Percentiles rank a stretch among this genome's conserved stretches.
These are phyloP conservation scores for Muscicapa striata DNA, from an alignment of 2,797 vertebrate species.

Conservation along the genomic window DNA sequence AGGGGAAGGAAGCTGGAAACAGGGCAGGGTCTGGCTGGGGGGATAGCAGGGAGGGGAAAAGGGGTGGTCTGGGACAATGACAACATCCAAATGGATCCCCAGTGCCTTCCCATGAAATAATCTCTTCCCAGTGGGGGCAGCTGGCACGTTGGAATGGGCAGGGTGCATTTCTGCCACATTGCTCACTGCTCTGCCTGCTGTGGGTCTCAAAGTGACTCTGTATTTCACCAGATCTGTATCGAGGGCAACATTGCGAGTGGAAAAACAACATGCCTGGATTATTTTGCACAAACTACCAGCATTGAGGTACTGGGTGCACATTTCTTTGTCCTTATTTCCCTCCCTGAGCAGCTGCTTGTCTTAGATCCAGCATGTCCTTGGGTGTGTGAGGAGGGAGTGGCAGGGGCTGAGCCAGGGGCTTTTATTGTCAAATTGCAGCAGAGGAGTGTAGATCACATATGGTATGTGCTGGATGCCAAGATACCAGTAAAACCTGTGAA, in stretches of 20 bases:
- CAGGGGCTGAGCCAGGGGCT: not conserved
- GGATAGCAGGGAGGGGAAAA: not conserved
- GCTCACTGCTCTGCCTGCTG: not conserved
- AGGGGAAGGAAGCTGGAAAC: not conserved
- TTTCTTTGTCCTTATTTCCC: not conserved
- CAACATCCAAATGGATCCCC: not conserved
- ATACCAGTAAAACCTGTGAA: not conserved
- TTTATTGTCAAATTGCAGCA: not conserved
- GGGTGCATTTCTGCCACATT: fast-evolving
- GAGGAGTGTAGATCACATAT: not conserved
- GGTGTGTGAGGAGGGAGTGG: not conserved
- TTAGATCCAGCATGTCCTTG: not conserved
- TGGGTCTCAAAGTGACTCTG: not conserved
- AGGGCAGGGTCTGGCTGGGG: not conserved
- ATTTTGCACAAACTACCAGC: constrained; percentile 83
- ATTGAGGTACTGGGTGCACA: constrained; percentile 82
- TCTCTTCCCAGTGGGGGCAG: not conserved
- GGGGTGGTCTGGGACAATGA: not conserved
- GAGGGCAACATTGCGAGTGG: constrained; percentile 97
- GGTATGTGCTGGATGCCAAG: not conserved
- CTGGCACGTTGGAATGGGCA: too few relatives aligned
- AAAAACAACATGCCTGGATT: constrained; percentile 93
- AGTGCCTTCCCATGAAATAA: not conserved
- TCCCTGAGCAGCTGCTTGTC: not conserved
- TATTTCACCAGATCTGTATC: constrained; percentile 84